Evolutionary conservation across 2,888 invertebrate genomes (phyloP), one percentile per base, ranked within the genome.

Genomic region (Sepioteuthis lessoniana): DNA sequence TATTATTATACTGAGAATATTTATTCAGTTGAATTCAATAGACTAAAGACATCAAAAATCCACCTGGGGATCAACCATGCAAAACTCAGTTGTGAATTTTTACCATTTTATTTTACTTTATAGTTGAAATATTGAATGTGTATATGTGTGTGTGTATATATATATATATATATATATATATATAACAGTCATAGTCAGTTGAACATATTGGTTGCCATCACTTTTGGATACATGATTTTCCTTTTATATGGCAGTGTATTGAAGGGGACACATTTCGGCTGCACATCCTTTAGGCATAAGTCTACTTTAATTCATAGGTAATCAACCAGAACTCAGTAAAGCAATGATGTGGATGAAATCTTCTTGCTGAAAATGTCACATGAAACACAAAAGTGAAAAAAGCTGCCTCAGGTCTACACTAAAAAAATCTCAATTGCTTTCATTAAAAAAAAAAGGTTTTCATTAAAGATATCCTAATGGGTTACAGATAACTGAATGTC

Each of bases 381-480:
- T 76, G 16, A 76, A 76, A 76, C 16, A 35, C n/a, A 76, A 76
- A 60, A 35, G 16, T 5, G n/a, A 19, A 35, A 76, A 76, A 76
- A 76, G 16, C 76, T 76, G 76, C 76, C 76, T 35, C 35, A 2
- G 76, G 76, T 76, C 16, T 16, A 13, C 16, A 16, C 76, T 21
- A 13, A 35, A 76, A 76, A 76, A 35, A 76, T 42, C 35, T 35
- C 76, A 35, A 76, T n/a, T n/a, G 19, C 76, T 76, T 76, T 35
- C 31, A 76, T 13, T 55, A 21, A 55, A 60, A 31, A 60, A 31
- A 60, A 76, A 76, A 76, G n/a, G 76, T 76, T 76, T 35, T 76
- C 76, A 76, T 76, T 76, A n/a, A 76, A 76, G n/a, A 76, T n/a
- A 76, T 35, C 76, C 76, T 76, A 76, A 76, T 76, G 76, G n/a